Conservation (phyloP, 2,888 invertebrate species). For the Amaurobius ferox region DNA sequence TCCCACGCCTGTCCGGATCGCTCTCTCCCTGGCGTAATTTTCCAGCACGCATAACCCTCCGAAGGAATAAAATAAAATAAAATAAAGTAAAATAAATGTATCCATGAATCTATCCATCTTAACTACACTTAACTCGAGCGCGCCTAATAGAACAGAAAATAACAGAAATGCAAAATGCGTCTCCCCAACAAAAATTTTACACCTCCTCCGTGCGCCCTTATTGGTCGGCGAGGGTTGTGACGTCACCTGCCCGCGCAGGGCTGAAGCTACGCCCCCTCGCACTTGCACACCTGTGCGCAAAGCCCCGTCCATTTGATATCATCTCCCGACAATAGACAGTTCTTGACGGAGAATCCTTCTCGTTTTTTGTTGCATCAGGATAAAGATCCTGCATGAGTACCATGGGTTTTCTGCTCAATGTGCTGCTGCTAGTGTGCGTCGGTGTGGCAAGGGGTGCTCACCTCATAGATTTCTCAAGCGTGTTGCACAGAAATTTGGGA, state of each 20-base stretch:
- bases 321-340: slow-evolving; percentile 32
- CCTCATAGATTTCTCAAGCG: slow-evolving; percentile 73
- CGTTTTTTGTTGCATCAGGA: no score
- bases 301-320: slow-evolving; percentile 35
- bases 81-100: no score
- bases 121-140: no score
- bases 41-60: no score
- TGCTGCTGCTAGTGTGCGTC: slow-evolving; percentile 41
- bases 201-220: neutral
- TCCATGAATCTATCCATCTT: no score
- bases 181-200: no score
- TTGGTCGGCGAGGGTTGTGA: slow-evolving; percentile 32
- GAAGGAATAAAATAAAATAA: no score
- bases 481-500: slow-evolving; percentile 72
- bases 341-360: no score
- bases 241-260: slow-evolving; percentile 53
- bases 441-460: slow-evolving; percentile 72
- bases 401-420: slow-evolving; percentile 27
- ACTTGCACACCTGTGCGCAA: slow-evolving; percentile 37
- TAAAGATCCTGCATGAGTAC: neutral
- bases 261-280: slow-evolving; percentile 32
- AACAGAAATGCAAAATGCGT: no score
- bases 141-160: no score
- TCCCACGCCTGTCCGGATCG: no score
- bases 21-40: no score